phyloP scores from a whole-genome alignment of 2,113 vertebrate genomes.

The Capra hircus region DNA sequence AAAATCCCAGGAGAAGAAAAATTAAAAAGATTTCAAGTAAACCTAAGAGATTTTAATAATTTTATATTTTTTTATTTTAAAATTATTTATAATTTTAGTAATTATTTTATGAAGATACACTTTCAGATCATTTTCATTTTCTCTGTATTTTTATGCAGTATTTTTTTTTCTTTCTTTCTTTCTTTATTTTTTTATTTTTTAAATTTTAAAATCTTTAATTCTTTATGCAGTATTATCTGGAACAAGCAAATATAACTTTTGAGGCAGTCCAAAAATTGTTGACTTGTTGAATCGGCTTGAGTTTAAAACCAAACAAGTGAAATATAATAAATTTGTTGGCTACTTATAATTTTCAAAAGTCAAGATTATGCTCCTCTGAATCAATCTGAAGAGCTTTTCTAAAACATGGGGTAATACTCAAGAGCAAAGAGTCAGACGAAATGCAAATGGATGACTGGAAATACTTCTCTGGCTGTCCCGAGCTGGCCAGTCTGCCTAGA shows the following conservation, averaged over 20 bases:
- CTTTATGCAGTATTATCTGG: background rate
- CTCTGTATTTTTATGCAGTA: too few relatives aligned
- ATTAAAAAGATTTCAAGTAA: background rate
- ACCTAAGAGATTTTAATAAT: background rate
- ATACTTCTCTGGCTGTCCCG: background rate
- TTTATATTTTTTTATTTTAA: background rate
- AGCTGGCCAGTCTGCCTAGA: background rate
- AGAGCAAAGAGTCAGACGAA: background rate
- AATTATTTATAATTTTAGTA: background rate
- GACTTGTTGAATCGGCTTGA: background rate
- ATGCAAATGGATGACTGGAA: background rate
- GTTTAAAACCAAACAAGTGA: background rate
- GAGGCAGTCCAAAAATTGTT: background rate
- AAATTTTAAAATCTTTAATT: too few relatives aligned
- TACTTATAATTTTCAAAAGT: background rate
- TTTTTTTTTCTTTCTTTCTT: too few relatives aligned
- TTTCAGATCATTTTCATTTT: background rate
- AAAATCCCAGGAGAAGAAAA: background rate
- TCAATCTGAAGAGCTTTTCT: background rate
- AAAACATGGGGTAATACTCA: background rate
- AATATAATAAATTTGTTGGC: background rate
- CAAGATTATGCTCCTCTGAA: background rate
- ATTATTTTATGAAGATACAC: background rate
- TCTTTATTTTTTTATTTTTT: too few relatives aligned
- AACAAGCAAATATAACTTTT: background rate